A percentile compares a stretch with the other conserved stretches of the same genome.
Conservation (phyloP, 2,888 invertebrate genomes). For the Escarpia spicata region DNA sequence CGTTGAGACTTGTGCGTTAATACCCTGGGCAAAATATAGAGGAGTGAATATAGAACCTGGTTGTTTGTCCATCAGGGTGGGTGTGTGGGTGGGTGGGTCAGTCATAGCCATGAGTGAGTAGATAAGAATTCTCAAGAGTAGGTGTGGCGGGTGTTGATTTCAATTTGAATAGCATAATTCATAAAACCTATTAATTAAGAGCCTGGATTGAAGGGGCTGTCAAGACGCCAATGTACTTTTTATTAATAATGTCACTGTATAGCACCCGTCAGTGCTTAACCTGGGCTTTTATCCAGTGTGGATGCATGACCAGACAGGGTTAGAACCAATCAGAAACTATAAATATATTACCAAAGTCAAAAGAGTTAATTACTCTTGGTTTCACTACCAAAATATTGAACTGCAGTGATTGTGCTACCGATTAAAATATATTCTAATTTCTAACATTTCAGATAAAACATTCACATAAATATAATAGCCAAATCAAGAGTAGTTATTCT, state of each 20-base stretch:
- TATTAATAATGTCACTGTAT: background rate
- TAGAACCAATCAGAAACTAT: conserved; percentile 3
- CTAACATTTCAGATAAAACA: no score
- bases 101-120: background rate
- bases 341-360: no score
- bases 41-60: background rate
- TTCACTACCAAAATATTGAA: background rate
- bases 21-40: background rate
- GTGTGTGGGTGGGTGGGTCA: background rate
- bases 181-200: background rate
- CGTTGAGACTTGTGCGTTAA: background rate
- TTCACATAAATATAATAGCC: no score
- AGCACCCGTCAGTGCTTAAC: background rate
- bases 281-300: background rate
- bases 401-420: background rate
- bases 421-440: no score
- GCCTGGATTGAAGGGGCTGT: background rate
- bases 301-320: background rate
- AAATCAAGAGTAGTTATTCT: no score
- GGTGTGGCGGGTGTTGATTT: background rate
- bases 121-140: background rate
- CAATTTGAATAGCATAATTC: background rate
- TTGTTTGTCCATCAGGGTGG: background rate
- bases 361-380: background rate
- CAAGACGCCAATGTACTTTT: background rate